Evolutionary conservation across 1,140 invertebrate species (phyloP).

Genomic region (Campoletis sonorensis): DNA sequence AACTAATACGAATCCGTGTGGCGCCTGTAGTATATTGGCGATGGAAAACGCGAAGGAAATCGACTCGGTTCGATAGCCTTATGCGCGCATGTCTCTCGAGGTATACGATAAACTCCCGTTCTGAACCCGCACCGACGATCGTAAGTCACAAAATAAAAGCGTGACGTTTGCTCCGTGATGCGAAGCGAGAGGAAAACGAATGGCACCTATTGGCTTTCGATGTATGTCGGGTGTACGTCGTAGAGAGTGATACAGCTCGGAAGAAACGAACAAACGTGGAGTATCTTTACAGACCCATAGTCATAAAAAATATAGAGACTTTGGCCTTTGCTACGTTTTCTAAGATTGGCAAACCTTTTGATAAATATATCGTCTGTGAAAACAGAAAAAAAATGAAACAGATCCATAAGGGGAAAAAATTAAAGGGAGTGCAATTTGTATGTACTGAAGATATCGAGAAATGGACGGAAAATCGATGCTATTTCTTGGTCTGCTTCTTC

Average conservation of each 20-base stretch:
- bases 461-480: background rate
- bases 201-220: background rate
- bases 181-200: constrained; percentile 24
- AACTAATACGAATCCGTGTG: background rate
- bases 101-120: background rate
- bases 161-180: constrained; percentile 30
- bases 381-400: no score
- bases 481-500: background rate
- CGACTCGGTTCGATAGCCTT: background rate
- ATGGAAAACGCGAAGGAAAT: constrained; percentile 42
- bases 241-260: background rate
- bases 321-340: background rate
- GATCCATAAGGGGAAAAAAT: background rate
- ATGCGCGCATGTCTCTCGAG: background rate
- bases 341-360: background rate
- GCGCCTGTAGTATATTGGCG: background rate
- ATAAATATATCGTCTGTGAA: background rate
- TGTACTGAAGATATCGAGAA: background rate
- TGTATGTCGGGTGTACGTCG: background rate
- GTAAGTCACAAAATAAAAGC: constrained; percentile 38
- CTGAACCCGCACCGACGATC: background rate
- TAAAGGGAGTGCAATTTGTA: background rate
- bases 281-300: background rate
- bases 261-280: background rate
- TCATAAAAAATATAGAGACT: background rate